Base-by-base conservation (phyloP, 2,888 invertebrate genomes). In the Carterocephalus palaemon region DNA sequence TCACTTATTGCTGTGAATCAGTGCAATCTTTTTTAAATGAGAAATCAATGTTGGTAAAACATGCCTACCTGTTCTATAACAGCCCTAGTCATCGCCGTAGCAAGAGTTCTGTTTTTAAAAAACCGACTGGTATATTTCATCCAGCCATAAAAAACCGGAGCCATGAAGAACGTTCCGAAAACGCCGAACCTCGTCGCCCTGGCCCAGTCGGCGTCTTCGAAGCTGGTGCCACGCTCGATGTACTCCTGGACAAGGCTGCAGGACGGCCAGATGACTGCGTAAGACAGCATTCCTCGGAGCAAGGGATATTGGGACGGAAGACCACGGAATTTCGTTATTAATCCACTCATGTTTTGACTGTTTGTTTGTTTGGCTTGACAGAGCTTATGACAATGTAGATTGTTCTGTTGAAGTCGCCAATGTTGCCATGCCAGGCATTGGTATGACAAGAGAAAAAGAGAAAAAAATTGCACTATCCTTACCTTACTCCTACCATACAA, bases 61-160 rank as follows among this genome's bases (percentile, higher is more conserved):
- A 1, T 13, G 4, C 16, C 88, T 0, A 93, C 78, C 69, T 93
- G 92, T 20, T 94, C 94, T 3, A 93, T 80, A 2, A 59, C 59
- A 1, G 84, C 79, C 51, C 84, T 64, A 0, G 89, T 75, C 0
- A 82, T 23, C 0, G 81, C 78, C 0, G 72, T 72, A 1, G 43
- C 51, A 0, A 83, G 45, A 10, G 60, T 59, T 37, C 70, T 76
- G 1, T 53, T 47, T 20, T 56, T 74, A 47, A 82, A 83, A 33
- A 76, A 76, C 4, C 64, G 58, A 26, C 68, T 70, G 0, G 70
- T 62, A n/a, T 65, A 77, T 24, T 90, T 91, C 56, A 95, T 85
- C 94, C 95, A 95, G 6, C 89, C 86, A 62, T 93, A 94, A 2
- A 94, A 82, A 0, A 93, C 91, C 1, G 95, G 95, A 0, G 94